Conservation (phyloP, 1,140 invertebrate species). For the Doryteuthis pealeii region DNA sequence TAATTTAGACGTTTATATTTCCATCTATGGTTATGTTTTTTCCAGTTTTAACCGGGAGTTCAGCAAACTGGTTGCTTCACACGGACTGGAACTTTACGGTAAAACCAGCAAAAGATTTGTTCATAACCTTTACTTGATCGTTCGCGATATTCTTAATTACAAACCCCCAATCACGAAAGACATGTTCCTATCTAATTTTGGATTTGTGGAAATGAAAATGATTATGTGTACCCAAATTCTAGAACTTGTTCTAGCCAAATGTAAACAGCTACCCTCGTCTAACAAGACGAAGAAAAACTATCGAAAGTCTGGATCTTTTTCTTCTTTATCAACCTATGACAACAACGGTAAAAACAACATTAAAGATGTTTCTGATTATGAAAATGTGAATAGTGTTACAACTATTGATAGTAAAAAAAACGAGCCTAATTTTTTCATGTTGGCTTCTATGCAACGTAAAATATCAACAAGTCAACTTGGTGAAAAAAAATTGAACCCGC, state of each 20-base stretch:
- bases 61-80: not conserved
- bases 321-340: no score
- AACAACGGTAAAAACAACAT: no score
- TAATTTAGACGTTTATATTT: not conserved
- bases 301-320: no score
- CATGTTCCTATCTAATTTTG: not conserved
- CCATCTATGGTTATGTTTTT: not conserved
- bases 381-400: no score
- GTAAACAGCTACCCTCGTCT: not conserved
- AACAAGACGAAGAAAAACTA: no score
- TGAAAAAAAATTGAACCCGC: no score
- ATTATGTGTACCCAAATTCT: slow-evolving; percentile 1
- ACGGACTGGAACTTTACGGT: not conserved
- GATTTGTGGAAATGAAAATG: slow-evolving; percentile 2
- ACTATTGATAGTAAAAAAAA: no score
- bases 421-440: no score
- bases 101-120: not conserved
- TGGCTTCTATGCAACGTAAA: no score
- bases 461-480: no score
- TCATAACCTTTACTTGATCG: not conserved
- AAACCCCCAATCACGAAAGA: not conserved
- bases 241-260: not conserved
- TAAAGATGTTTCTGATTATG: no score
- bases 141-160: not conserved
- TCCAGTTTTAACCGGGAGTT: not conserved